Evolutionary conservation across 64 coral and sea anemone species (phyloP).

Genomic region (Montipora foliosa): DNA sequence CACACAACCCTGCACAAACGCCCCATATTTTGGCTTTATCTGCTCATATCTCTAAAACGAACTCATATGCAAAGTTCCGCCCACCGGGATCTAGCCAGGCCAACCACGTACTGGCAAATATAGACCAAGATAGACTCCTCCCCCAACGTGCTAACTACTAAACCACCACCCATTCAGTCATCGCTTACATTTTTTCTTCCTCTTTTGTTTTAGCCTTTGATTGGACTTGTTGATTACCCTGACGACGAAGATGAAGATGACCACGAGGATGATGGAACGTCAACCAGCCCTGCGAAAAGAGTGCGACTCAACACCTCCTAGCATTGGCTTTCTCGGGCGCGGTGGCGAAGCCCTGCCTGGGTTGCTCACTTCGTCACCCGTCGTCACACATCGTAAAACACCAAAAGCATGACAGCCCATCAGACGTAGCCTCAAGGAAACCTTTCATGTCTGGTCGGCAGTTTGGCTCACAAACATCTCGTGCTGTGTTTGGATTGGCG

Average conservation of each 20-base stretch:
- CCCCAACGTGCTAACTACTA: too few species aligned
- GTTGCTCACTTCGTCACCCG: background rate
- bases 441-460: background rate
- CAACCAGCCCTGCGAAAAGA: conserved; percentile 85
- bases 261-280: conserved; percentile 70
- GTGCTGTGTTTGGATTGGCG: background rate
- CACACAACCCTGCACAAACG: too few species aligned
- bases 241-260: conserved; percentile 94
- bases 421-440: background rate
- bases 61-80: too few species aligned
- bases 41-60: too few species aligned
- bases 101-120: too few species aligned
- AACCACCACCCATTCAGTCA: background rate
- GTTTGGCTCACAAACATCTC: background rate
- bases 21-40: too few species aligned
- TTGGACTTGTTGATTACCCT: conserved; percentile 96
- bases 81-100: too few species aligned
- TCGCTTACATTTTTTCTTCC: background rate
- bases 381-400: background rate
- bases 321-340: conserved; percentile 1
- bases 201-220: conserved; percentile 52
- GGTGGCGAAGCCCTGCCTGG: background rate
- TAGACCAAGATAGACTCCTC: too few species aligned
- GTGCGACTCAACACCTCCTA: conserved; percentile 91
- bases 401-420: conserved; percentile 3